phyloP scores from a whole-genome alignment of 53 echinoderm and acorn worm species.

The Temnopleurus reevesii region DNA sequence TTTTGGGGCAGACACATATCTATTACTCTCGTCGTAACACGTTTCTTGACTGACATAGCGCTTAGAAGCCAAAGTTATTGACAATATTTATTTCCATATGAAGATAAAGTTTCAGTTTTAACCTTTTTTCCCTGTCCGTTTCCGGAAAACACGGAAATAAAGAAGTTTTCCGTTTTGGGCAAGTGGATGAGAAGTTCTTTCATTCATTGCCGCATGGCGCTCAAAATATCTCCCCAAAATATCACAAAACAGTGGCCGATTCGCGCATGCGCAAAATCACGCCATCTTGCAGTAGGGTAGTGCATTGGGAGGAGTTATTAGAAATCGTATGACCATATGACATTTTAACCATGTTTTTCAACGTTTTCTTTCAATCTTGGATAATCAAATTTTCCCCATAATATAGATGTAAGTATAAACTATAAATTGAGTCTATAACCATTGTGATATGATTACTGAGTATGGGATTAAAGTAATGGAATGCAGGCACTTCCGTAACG shows the following conservation, averaged over 20 bases:
- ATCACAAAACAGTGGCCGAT: slow-evolving; percentile 28
- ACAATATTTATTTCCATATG: background rate
- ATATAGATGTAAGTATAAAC: slow-evolving; percentile 30
- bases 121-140: background rate
- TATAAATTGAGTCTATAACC: background rate
- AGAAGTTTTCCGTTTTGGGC: slow-evolving; percentile 33
- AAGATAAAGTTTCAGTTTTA: background rate
- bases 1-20: too few relatives aligned
- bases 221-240: background rate
- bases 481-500: slow-evolving; percentile 54
- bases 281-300: slow-evolving; percentile 62
- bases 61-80: too few relatives aligned
- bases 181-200: background rate
- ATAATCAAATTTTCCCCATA: background rate
- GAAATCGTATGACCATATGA: slow-evolving; percentile 24
- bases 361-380: background rate
- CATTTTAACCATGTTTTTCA: background rate
- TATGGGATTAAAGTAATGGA: slow-evolving; percentile 12
- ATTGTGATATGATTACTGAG: background rate
- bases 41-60: too few relatives aligned
- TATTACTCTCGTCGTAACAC: too few relatives aligned
- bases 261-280: slow-evolving; percentile 62
- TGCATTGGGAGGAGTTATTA: slow-evolving; percentile 44
- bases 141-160: slow-evolving; percentile 46
- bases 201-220: slow-evolving; percentile 17